Conservation (phyloP, 2,113 vertebrate genomes). For the Python bivittatus region DNA sequence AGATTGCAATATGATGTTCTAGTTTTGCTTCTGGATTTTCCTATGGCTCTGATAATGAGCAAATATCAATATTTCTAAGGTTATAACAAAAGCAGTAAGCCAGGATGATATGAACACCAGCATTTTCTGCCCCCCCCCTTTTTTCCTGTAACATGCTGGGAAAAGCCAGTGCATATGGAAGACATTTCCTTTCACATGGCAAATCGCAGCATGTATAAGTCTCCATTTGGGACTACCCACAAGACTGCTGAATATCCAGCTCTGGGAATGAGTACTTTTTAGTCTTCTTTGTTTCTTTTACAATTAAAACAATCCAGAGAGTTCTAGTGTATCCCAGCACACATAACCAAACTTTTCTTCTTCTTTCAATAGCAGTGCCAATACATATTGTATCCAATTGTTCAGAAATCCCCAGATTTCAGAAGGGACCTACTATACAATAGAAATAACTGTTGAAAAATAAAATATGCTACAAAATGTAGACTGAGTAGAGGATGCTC, state of each 20-base stretch:
- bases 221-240: background rate
- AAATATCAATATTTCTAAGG: background rate
- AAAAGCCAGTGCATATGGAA: background rate
- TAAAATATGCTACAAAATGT: background rate
- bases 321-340: background rate
- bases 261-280: background rate
- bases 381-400: background rate
- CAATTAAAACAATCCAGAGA: background rate
- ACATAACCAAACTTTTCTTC: background rate
- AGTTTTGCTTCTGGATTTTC: background rate
- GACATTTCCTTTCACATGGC: constrained; percentile 6
- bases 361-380: background rate
- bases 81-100: background rate
- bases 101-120: background rate
- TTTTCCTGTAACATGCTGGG: background rate
- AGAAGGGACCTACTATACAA: background rate
- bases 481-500: background rate
- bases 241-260: background rate
- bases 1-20: background rate
- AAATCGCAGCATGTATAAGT: background rate
- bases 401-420: background rate
- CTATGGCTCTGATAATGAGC: background rate
- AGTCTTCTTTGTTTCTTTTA: background rate
- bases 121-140: background rate
- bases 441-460: background rate